Percentiles rank a stretch among this genome's conserved stretches.
phyloP scores from a whole-genome alignment of 2,113 vertebrate species.

The Egretta garzetta region DNA sequence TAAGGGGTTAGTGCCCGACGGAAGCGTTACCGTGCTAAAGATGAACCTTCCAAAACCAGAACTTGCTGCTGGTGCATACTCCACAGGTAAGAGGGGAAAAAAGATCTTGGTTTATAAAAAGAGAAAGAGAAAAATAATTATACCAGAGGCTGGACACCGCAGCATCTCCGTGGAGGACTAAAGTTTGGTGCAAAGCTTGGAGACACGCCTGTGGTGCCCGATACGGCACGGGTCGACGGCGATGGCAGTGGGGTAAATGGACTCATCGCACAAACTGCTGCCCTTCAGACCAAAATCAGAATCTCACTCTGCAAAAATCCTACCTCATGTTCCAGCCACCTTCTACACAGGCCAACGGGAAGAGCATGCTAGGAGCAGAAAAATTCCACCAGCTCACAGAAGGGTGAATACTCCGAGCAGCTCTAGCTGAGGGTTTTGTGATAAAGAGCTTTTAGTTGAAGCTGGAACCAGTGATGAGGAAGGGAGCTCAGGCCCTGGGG shows the following conservation, averaged over 20 bases:
- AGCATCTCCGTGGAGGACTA: not conserved
- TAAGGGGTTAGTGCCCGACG: not conserved
- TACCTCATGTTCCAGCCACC: no score
- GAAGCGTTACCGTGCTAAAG: not conserved
- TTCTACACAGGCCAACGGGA: fast-evolving
- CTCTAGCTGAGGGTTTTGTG: not conserved
- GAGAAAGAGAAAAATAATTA: not conserved
- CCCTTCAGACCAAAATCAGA: not conserved
- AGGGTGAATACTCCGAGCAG: not conserved
- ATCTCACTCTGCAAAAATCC: not conserved
- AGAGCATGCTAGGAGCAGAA: not conserved
- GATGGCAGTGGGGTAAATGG: not conserved
- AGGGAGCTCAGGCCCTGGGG: not conserved
- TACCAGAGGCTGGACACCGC: not conserved
- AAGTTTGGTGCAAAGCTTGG: not conserved
- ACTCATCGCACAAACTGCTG: not conserved
- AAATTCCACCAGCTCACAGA: no score
- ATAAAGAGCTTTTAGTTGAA: not conserved
- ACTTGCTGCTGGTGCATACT: not conserved
- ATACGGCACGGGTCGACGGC: not conserved
- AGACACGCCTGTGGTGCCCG: not conserved
- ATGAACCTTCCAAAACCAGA: not conserved
- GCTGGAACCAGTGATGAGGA: no score
- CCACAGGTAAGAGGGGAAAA: not conserved
- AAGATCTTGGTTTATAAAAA: not conserved